Base-by-base conservation (phyloP, 1,140 invertebrate genomes). In the Leptinotarsa defecta region DNA sequence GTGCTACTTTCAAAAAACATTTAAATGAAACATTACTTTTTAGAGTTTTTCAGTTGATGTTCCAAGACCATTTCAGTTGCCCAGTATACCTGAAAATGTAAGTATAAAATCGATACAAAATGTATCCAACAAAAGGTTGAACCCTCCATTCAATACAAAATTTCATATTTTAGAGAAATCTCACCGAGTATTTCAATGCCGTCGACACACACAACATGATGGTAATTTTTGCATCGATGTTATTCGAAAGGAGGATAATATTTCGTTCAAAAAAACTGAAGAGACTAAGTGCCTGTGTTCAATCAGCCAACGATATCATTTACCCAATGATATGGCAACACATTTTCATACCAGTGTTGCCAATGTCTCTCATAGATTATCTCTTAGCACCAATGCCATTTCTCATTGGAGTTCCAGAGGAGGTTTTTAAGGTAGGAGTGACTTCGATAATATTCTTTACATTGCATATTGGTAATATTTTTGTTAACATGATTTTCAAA, bases 321-420 rank as follows among this genome's bases (percentile, higher is more conserved):
- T 98, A 98, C 87, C 97, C 97, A 4, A 98, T 99, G 96, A 93
- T 94, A 79, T 99, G 97, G 97, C 97, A 99, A 86, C 96, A 98
- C 83, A 96, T 99, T 82, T 98, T 95, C 84, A 98, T 99, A 85
- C 96, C 97, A 43, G 93, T 98, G 77, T 85, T 99, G 77, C 96
- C 97, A 19, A 88, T 91, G 81, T 91, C 92, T 80, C 89, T 98
- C 52, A 91, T 95, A 74, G 96, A 98, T 86, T 98, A 98, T 87
- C 88, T 98, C 76, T 88, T 93, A 78, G 96, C 96, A 11, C 96
- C 96, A 1, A 98, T 98, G 95, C 96, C 96, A 74, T 98, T 95
- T 88, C 87, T 98, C 13, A 97, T 98, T 83, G 97, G 97, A 68
- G 94, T 98, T 57, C 96, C 96, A 77, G 88, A 92, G 69, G 87